A percentile compares a stretch with the other conserved stretches of the same genome.
Conservation (phyloP, 2,797 vertebrate species). For the Platalea minor region DNA sequence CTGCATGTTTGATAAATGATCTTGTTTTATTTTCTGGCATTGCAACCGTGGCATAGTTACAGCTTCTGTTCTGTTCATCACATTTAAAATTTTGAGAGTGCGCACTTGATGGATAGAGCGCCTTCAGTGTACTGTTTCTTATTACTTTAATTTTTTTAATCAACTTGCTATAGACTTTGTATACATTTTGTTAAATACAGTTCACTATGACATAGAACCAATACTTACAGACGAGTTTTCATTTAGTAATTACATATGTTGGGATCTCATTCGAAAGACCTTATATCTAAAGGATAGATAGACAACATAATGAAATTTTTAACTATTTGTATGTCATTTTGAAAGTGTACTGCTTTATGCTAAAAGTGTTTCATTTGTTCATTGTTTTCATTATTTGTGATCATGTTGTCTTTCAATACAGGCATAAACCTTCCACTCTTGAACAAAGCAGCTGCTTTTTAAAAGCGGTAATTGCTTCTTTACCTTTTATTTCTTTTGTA, state of each 20-base stretch:
- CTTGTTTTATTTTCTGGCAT: slow-evolving; percentile 79
- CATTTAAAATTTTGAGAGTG: slow-evolving; percentile 68
- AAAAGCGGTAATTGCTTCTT: slow-evolving; percentile 96
- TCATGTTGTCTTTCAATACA: slow-evolving; percentile 95
- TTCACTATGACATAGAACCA: slow-evolving; percentile 74
- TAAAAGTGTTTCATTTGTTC: slow-evolving; percentile 83
- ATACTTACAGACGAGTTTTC: slow-evolving; percentile 70
- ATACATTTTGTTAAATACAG: slow-evolving; percentile 81
- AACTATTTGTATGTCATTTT: slow-evolving; percentile 84
- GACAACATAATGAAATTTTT: slow-evolving; percentile 74
- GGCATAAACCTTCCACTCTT: slow-evolving; percentile 91
- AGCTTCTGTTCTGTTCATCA: slow-evolving; percentile 77
- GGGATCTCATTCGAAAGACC: slow-evolving; percentile 76
- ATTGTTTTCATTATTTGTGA: slow-evolving; percentile 88
- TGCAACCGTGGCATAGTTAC: slow-evolving; percentile 76
- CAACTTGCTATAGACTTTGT: slow-evolving; percentile 82
- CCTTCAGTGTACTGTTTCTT: slow-evolving; percentile 92
- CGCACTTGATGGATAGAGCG: slow-evolving; percentile 82
- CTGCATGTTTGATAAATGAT: slow-evolving; percentile 83
- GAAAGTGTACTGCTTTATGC: slow-evolving; percentile 84
- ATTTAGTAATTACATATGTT: slow-evolving; percentile 77
- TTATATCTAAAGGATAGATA: slow-evolving; percentile 76
- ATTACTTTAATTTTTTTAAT: slow-evolving; percentile 77
- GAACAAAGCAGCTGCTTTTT: slow-evolving; percentile 94
- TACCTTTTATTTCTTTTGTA: slow-evolving; percentile 91